phyloP scores from a whole-genome alignment of 2,113 vertebrate genomes.

The Laterallus jamaicensis region DNA sequence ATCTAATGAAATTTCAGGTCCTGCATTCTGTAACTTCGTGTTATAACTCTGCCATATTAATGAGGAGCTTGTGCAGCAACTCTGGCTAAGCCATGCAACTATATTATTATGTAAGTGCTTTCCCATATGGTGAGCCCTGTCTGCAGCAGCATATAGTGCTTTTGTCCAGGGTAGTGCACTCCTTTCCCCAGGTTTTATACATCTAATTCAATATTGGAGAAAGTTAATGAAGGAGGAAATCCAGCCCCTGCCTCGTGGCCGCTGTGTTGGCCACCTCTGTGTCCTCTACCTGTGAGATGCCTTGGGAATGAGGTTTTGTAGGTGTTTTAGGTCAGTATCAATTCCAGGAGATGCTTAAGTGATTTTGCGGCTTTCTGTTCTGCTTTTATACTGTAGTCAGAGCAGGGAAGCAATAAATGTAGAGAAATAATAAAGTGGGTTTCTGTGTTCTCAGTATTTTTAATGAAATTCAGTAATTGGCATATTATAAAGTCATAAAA shows the following conservation, averaged over 20 bases:
- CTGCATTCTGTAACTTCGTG: background rate
- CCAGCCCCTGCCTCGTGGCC: background rate
- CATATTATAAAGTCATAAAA: background rate
- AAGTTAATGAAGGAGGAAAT: background rate
- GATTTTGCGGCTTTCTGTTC: background rate
- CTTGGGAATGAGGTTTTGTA: background rate
- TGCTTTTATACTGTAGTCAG: background rate
- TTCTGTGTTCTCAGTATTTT: background rate
- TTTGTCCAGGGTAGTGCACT: background rate
- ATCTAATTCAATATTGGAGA: background rate
- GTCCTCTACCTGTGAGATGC: background rate
- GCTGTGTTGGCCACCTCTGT: background rate
- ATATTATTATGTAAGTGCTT: background rate
- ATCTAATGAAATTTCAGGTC: constrained; percentile 17
- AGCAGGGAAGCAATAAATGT: background rate
- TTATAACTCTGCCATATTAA: background rate
- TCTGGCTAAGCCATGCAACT: background rate
- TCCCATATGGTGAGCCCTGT: constrained; percentile 9
- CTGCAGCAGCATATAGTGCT: constrained; percentile 15
- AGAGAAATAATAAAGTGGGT: background rate
- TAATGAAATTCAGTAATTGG: background rate
- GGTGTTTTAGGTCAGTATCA: background rate
- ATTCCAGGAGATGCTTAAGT: background rate
- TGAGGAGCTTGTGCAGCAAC: background rate
- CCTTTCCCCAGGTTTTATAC: background rate